A percentile compares a stretch with the other conserved stretches of the same genome.
Evolutionary conservation across 2,888 invertebrate genomes (phyloP).

Genomic region (Cantharis flavilabris): DNA sequence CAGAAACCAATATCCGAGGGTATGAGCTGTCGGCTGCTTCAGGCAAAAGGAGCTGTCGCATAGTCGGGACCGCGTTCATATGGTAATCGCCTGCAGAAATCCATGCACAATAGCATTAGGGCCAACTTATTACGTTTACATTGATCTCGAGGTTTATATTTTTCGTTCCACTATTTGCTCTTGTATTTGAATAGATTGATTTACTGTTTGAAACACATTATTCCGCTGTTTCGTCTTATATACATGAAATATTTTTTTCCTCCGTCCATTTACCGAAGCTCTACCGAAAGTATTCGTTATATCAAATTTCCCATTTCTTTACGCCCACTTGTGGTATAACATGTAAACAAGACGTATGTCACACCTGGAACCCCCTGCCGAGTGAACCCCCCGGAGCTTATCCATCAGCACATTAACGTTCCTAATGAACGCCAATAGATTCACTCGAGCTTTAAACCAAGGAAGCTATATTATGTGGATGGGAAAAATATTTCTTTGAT

Average conservation of each 20-base stretch:
- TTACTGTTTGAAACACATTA: slow-evolving; percentile 37
- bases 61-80: slow-evolving; percentile 49
- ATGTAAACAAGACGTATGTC: slow-evolving; percentile 30
- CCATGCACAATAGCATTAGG: slow-evolving; percentile 57
- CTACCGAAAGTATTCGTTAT: slow-evolving; percentile 1
- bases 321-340: slow-evolving; percentile 24
- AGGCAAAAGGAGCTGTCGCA: slow-evolving; percentile 46
- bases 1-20: slow-evolving; percentile 56
- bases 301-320: slow-evolving; percentile 16
- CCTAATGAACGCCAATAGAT: slow-evolving; percentile 27
- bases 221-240: slow-evolving; percentile 7
- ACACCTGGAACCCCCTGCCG: slow-evolving; percentile 27
- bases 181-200: slow-evolving; percentile 57
- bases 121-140: slow-evolving; percentile 58
- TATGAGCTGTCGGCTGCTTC: slow-evolving; percentile 48
- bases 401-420: slow-evolving; percentile 22
- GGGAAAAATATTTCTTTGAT: slow-evolving; percentile 21
- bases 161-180: slow-evolving; percentile 56
- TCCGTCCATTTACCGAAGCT: neutral
- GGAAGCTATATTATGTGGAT: slow-evolving; percentile 22
- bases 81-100: slow-evolving; percentile 57
- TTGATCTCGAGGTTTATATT: slow-evolving; percentile 58
- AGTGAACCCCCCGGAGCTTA: slow-evolving; percentile 24
- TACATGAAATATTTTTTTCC: neutral
- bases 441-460: slow-evolving; percentile 23